Base-by-base conservation (phyloP, 2,113 vertebrate genomes). In the Toxotes jaculatrix region DNA sequence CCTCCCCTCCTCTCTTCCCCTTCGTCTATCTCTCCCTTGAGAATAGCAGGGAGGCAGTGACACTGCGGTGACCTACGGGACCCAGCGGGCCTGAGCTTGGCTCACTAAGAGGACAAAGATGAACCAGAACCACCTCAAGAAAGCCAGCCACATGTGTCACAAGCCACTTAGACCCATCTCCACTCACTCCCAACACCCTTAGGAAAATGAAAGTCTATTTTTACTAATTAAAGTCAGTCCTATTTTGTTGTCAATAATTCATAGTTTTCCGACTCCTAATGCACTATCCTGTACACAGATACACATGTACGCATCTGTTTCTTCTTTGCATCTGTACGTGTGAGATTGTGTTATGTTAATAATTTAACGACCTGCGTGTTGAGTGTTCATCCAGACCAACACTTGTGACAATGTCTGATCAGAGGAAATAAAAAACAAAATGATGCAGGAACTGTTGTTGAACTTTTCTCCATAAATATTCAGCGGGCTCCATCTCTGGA, bases 361-460 rank as follows among this genome's bases (percentile, higher is more conserved):
- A 75, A 61, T 91, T 63, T 74, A 89, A 64, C 74, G 27, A 57
- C 53, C 40, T 56, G 47, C 72, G 56, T 87, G 88, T 90, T 82
- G 80, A 64, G 70, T 53, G 23, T 79, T 86, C 67, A 81, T 90
- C 71, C 65, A 31, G 69, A 68, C 74, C 80, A 67, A 38, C 85
- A 72, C 73, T 76, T 87, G 84, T 89, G 84, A 90, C 76, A 9
- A 55, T 27, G 53, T 85, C 68, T 88, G 84, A 92, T 92, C 85
- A 86, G 76, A 88, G 62, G 38, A 84, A 94, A 95, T 91, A 89
- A 95, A 93, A 86, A 8, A 89, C 34, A 11, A 85, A 90, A 83
- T 71, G 1, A 92, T 71, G 73, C 82, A 85, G 72, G 43, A 88
- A 91, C 68, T 74, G 60, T 73, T 62, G 77, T 79, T 86, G 77